Evolutionary conservation across 92 coral and sea anemone species (phyloP).

Genomic region (Actinernus sp.): DNA sequence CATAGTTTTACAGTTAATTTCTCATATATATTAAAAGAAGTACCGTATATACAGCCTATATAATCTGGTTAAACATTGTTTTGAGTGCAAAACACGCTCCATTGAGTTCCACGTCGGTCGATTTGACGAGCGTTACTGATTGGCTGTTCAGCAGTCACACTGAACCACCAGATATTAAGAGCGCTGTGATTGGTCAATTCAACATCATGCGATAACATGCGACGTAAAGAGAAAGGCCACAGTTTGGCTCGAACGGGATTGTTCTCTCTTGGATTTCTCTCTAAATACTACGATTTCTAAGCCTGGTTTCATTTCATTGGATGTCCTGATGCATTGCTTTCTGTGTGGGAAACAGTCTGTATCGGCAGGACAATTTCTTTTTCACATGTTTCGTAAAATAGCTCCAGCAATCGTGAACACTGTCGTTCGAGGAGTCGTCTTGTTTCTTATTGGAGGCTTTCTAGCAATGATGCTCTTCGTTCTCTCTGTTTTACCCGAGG

Average conservation of each 20-base stretch:
- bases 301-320: constrained; percentile 2
- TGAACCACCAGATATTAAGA: constrained; percentile 74
- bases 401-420: constrained; percentile 89
- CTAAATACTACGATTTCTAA: background rate
- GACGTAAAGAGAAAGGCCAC: constrained; percentile 41
- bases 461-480: constrained; percentile 89
- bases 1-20: too few relatives aligned
- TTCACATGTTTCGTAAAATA: constrained; percentile 74
- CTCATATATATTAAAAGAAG: too few relatives aligned
- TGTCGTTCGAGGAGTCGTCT: constrained; percentile 88
- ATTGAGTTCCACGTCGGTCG: too few relatives aligned
- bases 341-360: constrained; percentile 77
- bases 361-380: constrained; percentile 72
- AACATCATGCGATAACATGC: constrained; percentile 77
- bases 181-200: constrained; percentile 74
- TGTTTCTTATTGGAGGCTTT: constrained; percentile 93
- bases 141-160: constrained; percentile 40
- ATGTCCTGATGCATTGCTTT: constrained; percentile 79
- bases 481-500: constrained; percentile 88
- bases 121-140: too few relatives aligned
- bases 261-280: constrained; percentile 17
- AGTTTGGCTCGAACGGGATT: constrained; percentile 10
- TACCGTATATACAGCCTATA: too few relatives aligned
- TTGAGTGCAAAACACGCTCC: too few relatives aligned
- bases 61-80: too few relatives aligned